Base-by-base conservation (phyloP, 1,140 invertebrate species). In the Propsilocerus akamusi region DNA sequence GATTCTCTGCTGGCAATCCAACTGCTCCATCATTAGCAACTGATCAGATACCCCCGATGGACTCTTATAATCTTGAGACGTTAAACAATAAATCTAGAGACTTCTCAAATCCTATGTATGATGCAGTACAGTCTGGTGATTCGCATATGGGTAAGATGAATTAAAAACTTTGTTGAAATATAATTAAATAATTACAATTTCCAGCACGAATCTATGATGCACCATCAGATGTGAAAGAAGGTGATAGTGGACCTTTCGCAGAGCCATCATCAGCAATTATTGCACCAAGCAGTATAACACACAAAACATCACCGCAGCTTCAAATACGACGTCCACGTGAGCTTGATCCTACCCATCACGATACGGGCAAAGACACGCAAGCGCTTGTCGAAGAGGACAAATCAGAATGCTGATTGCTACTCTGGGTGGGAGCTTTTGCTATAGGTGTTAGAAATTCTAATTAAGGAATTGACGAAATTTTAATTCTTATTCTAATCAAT, bases 21-120 rank as follows among this genome's bases (percentile, higher is more conserved):
- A 53, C 53, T 26, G 47, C 55, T 6, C 65, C 68, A 17, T 61
- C 61, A 11, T 55, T 56, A 0, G 58, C 64, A 41, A 17, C 52
- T 25, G 53, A 55, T 25, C 46, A 49, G 25, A 56, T 63, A 49
- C 58, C 64, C 17, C 63, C 65, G 32, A 61, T 65, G 12, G 63
- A 65, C 37, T 64, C 64, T 49, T 68, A 68, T 51, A 67, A 68
- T 55, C 59, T 81, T 53, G 83, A 90, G 58, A 80, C 80, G 25
- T 83, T 84, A 32, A 88, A 86, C 63, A 81, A 77, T 56, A 87
- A 87, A 63, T 81, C 80, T 48, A 74, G 89, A 48, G 90, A 96
- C 67, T 95, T 96, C 68, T 85, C 82, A 59, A 96, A 95, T 70
- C 92, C 92, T 8, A 93, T 97, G 88, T 97, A 94, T 64, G 91